These are phyloP conservation scores for mouse (Mus musculus) DNA, from an alignment of 2,113 vertebrate species.

Conservation along the genomic window DNA sequence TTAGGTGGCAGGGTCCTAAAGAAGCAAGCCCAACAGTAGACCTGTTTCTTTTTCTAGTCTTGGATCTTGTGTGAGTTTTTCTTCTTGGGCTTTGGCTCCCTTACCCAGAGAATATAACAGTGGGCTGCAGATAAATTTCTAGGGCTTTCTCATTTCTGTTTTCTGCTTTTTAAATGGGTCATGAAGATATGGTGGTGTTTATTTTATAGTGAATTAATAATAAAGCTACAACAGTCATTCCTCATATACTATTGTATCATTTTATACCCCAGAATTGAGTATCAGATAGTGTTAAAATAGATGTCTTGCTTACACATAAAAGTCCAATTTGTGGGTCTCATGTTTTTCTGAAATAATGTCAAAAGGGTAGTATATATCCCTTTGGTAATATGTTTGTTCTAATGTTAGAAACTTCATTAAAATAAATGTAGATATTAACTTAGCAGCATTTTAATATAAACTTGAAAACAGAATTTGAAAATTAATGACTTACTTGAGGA, in stretches of 20 bases:
- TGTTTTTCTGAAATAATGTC: not conserved
- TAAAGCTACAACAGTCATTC: not conserved
- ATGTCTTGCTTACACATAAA: not conserved
- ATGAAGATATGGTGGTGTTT: not conserved
- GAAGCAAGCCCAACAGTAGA: not conserved
- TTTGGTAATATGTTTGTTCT: not conserved
- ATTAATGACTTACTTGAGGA: constrained; percentile 34
- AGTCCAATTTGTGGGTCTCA: not conserved
- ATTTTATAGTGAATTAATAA: not conserved
- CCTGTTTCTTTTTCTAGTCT: too few relatives aligned
- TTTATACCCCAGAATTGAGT: not conserved
- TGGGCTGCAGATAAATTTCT: not conserved
- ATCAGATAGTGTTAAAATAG: not conserved
- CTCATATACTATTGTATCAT: not conserved
- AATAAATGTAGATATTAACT: not conserved
- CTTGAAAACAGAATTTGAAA: constrained; percentile 24
- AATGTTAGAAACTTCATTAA: constrained; percentile 31
- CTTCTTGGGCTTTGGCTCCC: not conserved
- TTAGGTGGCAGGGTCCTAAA: not conserved
- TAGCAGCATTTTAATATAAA: not conserved
- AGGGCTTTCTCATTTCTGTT: not conserved
- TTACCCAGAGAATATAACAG: not conserved
- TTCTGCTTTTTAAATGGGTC: not conserved
- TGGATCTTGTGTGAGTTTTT: not conserved
- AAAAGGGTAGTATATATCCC: not conserved